Evolutionary conservation across 2,888 invertebrate genomes (phyloP).

Genomic region (Thumatha senex): DNA sequence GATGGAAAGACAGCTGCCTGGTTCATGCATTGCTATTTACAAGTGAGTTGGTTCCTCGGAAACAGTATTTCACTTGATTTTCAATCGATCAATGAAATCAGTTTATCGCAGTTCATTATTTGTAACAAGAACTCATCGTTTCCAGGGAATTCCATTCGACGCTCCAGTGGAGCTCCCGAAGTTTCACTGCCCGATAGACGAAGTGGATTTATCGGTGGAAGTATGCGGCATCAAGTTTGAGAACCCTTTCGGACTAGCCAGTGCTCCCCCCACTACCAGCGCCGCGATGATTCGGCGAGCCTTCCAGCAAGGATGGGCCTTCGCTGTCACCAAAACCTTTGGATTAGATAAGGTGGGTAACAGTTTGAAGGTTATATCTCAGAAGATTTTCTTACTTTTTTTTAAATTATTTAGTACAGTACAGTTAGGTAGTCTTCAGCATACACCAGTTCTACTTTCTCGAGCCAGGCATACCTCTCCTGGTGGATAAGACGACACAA

Average conservation of each 20-base stretch:
- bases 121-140: constrained; percentile 11
- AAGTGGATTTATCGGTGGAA: constrained; percentile 96
- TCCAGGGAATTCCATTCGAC: constrained; percentile 84
- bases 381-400: too few species aligned
- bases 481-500: too few species aligned
- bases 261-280: constrained; percentile 97
- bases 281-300: constrained; percentile 97
- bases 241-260: constrained; percentile 98
- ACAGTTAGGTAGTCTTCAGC: too few species aligned
- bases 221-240: constrained; percentile 97
- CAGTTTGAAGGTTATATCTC: neutral
- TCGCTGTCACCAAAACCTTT: constrained; percentile 99
- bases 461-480: too few species aligned
- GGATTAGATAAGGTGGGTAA: constrained; percentile 92
- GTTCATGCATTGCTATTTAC: constrained; percentile 96
- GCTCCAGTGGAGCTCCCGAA: constrained; percentile 91
- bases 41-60: constrained; percentile 83
- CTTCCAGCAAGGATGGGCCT: constrained; percentile 98
- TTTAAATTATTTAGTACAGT: too few species aligned
- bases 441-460: too few species aligned
- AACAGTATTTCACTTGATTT: neutral
- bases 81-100: too few species aligned
- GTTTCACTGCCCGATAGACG: constrained; percentile 96
- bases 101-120: too few species aligned
- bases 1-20: constrained; percentile 99